Evolutionary conservation across 2,797 vertebrate species (phyloP), one percentile per base, ranked within the genome.

Genomic region (Crossoptilon crossoptilon): DNA sequence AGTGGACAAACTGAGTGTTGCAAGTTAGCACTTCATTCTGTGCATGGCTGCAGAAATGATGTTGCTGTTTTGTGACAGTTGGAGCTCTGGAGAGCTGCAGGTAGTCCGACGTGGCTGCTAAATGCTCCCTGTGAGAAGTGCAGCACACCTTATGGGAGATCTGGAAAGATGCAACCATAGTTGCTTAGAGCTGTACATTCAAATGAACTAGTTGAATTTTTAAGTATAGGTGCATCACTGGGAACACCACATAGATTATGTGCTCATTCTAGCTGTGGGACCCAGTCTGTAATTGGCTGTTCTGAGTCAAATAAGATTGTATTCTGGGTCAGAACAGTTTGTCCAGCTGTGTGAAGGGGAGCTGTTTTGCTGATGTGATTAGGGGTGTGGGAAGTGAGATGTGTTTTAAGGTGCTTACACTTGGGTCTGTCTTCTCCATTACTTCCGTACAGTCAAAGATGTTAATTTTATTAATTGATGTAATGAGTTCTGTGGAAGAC

Each of bases 71-170:
- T 69, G 82, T 60, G 51, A 69, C 39, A 55, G 16, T 55, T 51
- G 66, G 41, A 67, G 87, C 82, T 41, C 35, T 51, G 43, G 68
- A 62, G 43, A 67, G 60, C 27, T 70, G 59, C 73, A 46, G 41
- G 39, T 24, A 31, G 8, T 49, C 59, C 48, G 9, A 6, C 21
- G 21, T 26, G 17, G 2, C 24, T 23, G 22, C 33, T 31, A 44
- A 76, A 26, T 33, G 48, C 51, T 84, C 39, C 2, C 9, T 26
- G 35, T 48, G 53, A 55, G 31, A 56, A 19, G 10, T 14, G 16
- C n/a, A 14, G 2, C 16, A 0, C 0, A 0, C 12, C 1, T 0
- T 51, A 0, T 2, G 48, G 26, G 53, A 23, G 27, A 31, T 66
- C 35, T 88, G 73, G 46, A 66, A 66, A 27, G 44, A 37, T 58